A percentile compares a stretch with the other conserved stretches of the same genome.
Evolutionary conservation across 2,113 vertebrate species (phyloP).

Genomic region (Callocephalon fimbriatum): DNA sequence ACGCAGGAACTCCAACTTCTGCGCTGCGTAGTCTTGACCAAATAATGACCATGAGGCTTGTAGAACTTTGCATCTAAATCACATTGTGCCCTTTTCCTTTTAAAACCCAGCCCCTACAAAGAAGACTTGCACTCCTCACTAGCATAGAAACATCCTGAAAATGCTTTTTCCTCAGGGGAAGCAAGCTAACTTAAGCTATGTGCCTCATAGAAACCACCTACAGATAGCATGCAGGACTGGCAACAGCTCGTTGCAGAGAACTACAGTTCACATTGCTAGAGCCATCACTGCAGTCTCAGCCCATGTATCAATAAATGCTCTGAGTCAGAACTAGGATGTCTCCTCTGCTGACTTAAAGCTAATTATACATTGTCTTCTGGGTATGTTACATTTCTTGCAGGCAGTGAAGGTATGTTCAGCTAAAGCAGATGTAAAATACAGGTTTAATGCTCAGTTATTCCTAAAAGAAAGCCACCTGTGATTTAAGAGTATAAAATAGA

Average conservation of each 20-base stretch:
- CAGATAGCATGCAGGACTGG: too few species aligned
- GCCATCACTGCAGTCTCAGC: neutral
- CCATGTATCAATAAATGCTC: neutral
- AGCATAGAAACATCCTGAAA: neutral
- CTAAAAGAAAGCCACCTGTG: neutral
- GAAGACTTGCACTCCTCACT: neutral
- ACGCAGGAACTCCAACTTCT: neutral
- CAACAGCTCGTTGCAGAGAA: neutral
- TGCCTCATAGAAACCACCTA: neutral
- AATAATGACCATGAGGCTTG: neutral
- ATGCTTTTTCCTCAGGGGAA: neutral
- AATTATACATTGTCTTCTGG: neutral
- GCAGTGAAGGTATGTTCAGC: fast-evolving
- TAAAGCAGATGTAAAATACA: neutral
- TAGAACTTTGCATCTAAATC: neutral
- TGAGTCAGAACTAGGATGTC: neutral
- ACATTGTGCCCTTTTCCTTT: neutral
- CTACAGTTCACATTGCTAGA: neutral
- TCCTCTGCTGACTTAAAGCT: neutral
- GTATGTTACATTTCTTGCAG: neutral
- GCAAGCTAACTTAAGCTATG: neutral
- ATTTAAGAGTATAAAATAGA: neutral
- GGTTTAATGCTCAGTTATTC: neutral
- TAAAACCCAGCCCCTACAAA: neutral
- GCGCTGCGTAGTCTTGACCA: neutral